Base-by-base conservation (phyloP, 2,797 vertebrate genomes). In the Clarias platycephalus region DNA sequence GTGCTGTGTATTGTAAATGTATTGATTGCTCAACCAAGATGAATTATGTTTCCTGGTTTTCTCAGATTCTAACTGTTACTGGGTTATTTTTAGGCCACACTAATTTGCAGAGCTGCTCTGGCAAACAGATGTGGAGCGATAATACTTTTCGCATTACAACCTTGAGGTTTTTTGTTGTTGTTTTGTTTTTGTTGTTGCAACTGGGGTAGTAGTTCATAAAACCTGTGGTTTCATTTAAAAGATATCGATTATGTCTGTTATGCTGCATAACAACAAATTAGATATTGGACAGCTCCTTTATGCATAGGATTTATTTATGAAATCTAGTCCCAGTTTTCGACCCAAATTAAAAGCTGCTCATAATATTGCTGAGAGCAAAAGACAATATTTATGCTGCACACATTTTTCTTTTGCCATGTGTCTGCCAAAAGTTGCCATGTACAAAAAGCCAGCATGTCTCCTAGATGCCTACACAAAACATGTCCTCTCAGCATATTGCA, bases 101-200 rank as follows among this genome's bases (percentile, higher is more conserved):
- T 86, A 72, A 71, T 76, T 81, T 82, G 24, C 2, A 40, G n/a
- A 26, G n/a, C 49, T 63, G 58, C n/a, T 81, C 81, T 85, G 72
- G 55, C 53, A 7, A 66, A 53, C 82, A 81, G 40, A 84, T 82
- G 68, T 80, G 75, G 64, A 6, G 34, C 55, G 28, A 44, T 34
- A 53, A 82, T 49, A n/a, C 1, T 28, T 85, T 84, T 79, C 68
- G 13, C n/a, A 70, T 62, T 75, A 66, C 20, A 44, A 24, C 31
- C 37, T 18, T 26, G 28, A 85, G 26, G 6, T 49, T 20, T 57
- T 55, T 24, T 44, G 31, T 31, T 40, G 24, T 63, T 63, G 49
- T 53, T 24, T 77, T 37, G 55, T 37, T 34, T 13, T 15, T 60
- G 28, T 5, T 60, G 18, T 44, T 84, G 67, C 44, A 67, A 10